These are phyloP conservation scores for Thunnus albacares DNA, from an alignment of 2,797 vertebrate genomes.

Conservation along the genomic window DNA sequence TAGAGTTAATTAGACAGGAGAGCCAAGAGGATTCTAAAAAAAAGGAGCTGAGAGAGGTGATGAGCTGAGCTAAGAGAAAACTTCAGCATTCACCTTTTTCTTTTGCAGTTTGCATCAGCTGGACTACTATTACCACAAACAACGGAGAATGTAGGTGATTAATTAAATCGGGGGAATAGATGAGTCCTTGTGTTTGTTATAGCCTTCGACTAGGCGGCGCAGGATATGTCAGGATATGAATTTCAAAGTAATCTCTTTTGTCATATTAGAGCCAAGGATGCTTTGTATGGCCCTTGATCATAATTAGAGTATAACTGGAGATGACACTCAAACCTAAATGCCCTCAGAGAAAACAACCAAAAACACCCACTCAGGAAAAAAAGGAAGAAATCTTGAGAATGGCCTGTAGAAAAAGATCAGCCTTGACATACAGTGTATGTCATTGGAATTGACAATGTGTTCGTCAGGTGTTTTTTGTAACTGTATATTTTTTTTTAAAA, in stretches of 20 bases:
- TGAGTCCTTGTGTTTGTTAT: slow-evolving; percentile 53
- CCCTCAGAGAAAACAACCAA: slow-evolving; percentile 25
- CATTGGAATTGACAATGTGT: not conserved
- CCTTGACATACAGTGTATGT: not conserved
- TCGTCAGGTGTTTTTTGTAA: not conserved
- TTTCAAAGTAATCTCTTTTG: slow-evolving; percentile 53
- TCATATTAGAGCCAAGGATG: slow-evolving; percentile 45
- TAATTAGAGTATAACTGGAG: slow-evolving; percentile 45
- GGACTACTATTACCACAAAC: slow-evolving; percentile 20
- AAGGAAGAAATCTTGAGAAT: not conserved
- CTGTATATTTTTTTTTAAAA: not conserved
- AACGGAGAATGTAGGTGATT: slow-evolving; percentile 30
- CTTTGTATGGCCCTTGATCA: slow-evolving; percentile 54
- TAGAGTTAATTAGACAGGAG: slow-evolving; percentile 60
- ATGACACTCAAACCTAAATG: slow-evolving; percentile 20
- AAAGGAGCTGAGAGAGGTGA: slow-evolving; percentile 48
- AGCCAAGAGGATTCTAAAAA: slow-evolving; percentile 40
- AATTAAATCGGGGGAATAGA: slow-evolving; percentile 35
- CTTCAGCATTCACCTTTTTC: slow-evolving; percentile 15
- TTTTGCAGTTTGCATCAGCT: not conserved
- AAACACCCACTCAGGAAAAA: slow-evolving; percentile 16
- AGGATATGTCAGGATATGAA: slow-evolving; percentile 44
- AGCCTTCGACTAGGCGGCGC: slow-evolving; percentile 1
- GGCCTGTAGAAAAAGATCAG: not conserved
- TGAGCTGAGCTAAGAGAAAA: slow-evolving; percentile 44